These are phyloP conservation scores for Conus betulinus DNA, from an alignment of 1,140 invertebrate genomes.

Conservation along the genomic window DNA sequence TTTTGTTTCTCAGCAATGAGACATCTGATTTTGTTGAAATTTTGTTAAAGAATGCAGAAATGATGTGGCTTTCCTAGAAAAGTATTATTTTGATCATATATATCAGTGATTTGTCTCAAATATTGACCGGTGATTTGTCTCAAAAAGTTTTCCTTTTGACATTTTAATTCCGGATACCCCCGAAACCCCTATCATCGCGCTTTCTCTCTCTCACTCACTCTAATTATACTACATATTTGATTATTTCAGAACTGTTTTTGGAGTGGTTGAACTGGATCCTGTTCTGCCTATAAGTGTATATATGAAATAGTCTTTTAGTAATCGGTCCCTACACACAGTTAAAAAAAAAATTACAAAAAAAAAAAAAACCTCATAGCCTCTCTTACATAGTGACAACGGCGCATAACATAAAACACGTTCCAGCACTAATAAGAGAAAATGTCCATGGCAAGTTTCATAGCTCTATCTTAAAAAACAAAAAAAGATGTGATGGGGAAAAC, in stretches of 20 bases:
- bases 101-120: neutral
- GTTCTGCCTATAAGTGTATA: neutral
- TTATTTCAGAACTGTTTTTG: too few relatives aligned
- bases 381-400: too few relatives aligned
- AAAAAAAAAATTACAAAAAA: too few relatives aligned
- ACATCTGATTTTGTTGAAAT: neutral
- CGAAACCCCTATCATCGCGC: too few relatives aligned
- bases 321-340: neutral
- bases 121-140: neutral
- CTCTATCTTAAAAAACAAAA: neutral
- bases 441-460: too few relatives aligned
- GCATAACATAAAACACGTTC: too few relatives aligned
- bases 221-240: too few relatives aligned
- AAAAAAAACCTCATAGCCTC: neutral
- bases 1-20: neutral
- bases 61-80: neutral
- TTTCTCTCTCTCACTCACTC: too few relatives aligned
- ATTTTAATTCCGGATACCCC: too few relatives aligned
- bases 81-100: neutral
- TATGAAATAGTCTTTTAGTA: neutral
- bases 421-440: too few relatives aligned
- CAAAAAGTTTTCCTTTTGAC: too few relatives aligned
- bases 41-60: neutral
- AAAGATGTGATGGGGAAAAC: neutral
- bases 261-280: too few relatives aligned